Base-by-base conservation (phyloP, 2,888 invertebrate species). In the Leistus spinibarbis region DNA sequence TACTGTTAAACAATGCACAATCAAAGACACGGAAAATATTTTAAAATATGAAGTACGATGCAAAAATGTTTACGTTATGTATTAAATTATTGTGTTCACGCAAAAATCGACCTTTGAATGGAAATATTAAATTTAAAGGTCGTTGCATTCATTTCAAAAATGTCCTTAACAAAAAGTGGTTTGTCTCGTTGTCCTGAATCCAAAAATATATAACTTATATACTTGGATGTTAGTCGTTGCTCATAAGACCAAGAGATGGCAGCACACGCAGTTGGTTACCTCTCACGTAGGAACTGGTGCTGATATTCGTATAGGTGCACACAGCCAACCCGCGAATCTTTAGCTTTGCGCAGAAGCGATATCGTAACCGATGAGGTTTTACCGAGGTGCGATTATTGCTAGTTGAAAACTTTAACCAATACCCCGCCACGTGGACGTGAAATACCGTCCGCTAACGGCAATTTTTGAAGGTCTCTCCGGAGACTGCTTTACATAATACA, bases 401-500 rank as follows among this genome's bases (percentile, higher is more conserved):
- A 93, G 92, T 94, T 94, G 93, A 93, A 93, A 93, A 94, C 93
- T 94, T 92, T 93, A 92, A 93, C 94, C 94, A 94, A 94, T 94
- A 93, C 93, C 93, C 93, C 92, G 93, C 92, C 92, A 87, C 88
- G 92, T 88, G 91, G 92, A 90, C 91, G 92, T 93, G 93, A 91
- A 94, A 94, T 90, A 92, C 89, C 91, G 92, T 91, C 91, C 92
- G 89, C 92, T 89, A 90, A 88, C 93, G 92, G 93, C 93, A 93
- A 93, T 93, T 94, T 93, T 94, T 92, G 85, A 90, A 88, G 91
- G 90, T 89, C 86, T 79, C 76, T 78, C 79, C 80, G 80, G 80
- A n/a, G 40, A 79, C 80, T 78, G 76, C 54, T 54, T 68, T 10
- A 72, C n/a, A 5, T 62, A 76, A 67, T 10, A 1, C 19, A 76